Conservation (phyloP, 2,797 vertebrate genomes). For the Remorina albescens region DNA sequence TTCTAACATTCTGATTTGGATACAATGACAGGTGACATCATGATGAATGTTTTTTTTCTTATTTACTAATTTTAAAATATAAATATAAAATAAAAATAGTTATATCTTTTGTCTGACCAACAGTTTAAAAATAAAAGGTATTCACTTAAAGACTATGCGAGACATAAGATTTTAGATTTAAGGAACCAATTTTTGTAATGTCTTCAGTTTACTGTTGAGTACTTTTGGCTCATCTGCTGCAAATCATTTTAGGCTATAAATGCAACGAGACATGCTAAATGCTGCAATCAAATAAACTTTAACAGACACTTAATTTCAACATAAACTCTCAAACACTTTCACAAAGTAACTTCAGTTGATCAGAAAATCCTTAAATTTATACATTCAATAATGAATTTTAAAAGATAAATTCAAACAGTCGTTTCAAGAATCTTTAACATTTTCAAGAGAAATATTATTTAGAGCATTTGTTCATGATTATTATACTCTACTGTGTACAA, state of each 20-base stretch:
- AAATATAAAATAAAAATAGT: too few relatives aligned
- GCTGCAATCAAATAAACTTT: too few relatives aligned
- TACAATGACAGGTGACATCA: neutral
- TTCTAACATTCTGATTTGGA: neutral
- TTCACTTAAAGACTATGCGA: too few relatives aligned
- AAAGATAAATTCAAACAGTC: too few relatives aligned
- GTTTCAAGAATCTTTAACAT: neutral
- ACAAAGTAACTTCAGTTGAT: too few relatives aligned
- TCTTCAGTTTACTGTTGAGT: neutral
- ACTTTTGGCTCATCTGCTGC: neutral
- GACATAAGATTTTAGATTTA: too few relatives aligned
- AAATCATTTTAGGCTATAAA: neutral
- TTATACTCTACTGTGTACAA: neutral
- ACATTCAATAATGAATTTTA: neutral
- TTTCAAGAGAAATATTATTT: neutral
- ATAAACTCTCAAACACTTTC: too few relatives aligned
- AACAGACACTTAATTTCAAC: too few relatives aligned
- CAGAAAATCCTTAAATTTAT: neutral
- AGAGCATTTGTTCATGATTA: neutral
- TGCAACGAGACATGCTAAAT: too few relatives aligned
- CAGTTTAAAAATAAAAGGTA: too few relatives aligned
- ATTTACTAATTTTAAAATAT: too few relatives aligned
- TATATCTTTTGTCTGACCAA: too few relatives aligned
- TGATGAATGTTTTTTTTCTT: neutral
- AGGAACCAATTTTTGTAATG: neutral